Percentiles rank a stretch among this genome's conserved stretches.
These are phyloP conservation scores for Papilio aristodemus DNA, from an alignment of 1,140 invertebrate genomes.

Conservation along the genomic window DNA sequence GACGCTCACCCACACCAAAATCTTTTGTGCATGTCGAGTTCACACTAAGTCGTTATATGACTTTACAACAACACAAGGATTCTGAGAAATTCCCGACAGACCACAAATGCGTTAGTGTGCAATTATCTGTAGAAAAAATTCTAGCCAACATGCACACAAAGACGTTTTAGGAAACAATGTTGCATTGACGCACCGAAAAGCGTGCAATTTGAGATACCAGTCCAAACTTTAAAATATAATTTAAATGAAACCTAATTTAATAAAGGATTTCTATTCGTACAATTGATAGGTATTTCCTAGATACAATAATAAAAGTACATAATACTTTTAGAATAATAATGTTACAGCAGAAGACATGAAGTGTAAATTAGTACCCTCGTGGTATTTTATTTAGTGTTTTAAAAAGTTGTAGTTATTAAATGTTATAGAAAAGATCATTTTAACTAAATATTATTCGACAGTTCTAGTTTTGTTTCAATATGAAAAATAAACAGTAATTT, in stretches of 20 bases:
- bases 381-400: neutral
- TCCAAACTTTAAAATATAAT: neutral
- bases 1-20: constrained; percentile 40
- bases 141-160: constrained; percentile 43
- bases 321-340: neutral
- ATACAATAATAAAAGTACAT: neutral
- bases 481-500: no score
- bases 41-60: constrained; percentile 39
- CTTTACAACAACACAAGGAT: constrained; percentile 41
- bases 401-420: constrained; percentile 6
- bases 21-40: constrained; percentile 36
- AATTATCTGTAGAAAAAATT: constrained; percentile 56
- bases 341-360: neutral
- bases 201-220: constrained; percentile 33
- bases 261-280: neutral
- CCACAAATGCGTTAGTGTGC: constrained; percentile 29
- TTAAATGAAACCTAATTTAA: neutral
- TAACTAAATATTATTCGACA: no score
- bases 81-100: constrained; percentile 50
- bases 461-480: no score
- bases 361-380: neutral
- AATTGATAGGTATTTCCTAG: neutral
- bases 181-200: constrained; percentile 33
- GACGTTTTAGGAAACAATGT: constrained; percentile 42
- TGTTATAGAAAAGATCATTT: no score